phyloP scores from a whole-genome alignment of 2,888 invertebrate genomes.

The Eupelmus urozonus region DNA sequence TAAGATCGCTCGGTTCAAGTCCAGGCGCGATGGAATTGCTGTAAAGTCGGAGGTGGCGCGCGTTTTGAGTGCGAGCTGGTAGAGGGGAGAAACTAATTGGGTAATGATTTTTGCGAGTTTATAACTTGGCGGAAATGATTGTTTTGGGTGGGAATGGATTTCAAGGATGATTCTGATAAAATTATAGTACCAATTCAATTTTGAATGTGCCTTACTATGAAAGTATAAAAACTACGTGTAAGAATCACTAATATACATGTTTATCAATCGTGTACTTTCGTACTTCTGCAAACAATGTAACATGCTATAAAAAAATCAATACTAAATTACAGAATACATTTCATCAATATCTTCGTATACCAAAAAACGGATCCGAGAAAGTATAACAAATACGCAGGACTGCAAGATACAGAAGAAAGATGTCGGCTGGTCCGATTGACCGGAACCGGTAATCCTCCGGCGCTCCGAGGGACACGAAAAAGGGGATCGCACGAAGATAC shows the following conservation, averaged over 20 bases:
- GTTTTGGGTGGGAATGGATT: too few species aligned
- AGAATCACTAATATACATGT: too few species aligned
- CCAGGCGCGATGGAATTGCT: slow-evolving; percentile 42
- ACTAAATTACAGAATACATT: too few species aligned
- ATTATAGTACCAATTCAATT: too few species aligned
- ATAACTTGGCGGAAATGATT: too few species aligned
- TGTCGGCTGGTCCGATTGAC: slow-evolving; percentile 52
- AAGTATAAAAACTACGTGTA: too few species aligned
- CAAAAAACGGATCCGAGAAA: background rate
- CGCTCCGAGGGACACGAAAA: slow-evolving; percentile 54
- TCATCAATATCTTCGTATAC: too few species aligned
- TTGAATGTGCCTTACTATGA: too few species aligned
- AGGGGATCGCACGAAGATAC: slow-evolving; percentile 50
- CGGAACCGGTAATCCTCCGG: slow-evolving; percentile 57
- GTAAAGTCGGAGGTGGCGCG: slow-evolving; percentile 24
- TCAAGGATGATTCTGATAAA: too few species aligned
- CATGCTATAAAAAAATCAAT: too few species aligned
- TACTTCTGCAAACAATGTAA: too few species aligned
- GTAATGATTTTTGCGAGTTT: slow-evolving; percentile 25
- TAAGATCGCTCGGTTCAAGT: slow-evolving; percentile 48
- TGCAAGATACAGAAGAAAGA: slow-evolving; percentile 39
- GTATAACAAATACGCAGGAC: slow-evolving; percentile 23
- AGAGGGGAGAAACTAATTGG: slow-evolving; percentile 30
- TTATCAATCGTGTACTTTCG: too few species aligned
- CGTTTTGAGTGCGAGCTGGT: background rate